Evolutionary conservation across 2,888 invertebrate genomes (phyloP).

Genomic region (Tanypteryx hageni): DNA sequence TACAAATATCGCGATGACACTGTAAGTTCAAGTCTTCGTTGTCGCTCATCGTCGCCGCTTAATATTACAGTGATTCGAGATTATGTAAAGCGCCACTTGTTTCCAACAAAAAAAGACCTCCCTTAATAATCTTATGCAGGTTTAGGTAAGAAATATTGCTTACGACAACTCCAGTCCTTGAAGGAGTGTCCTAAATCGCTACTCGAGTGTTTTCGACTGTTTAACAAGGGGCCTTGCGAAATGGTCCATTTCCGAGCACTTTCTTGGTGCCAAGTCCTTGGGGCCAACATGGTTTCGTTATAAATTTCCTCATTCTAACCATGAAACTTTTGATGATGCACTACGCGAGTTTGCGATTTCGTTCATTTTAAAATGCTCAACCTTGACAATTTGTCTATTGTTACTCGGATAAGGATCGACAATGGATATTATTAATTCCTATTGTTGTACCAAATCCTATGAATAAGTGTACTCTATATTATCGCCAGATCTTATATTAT

Average conservation of each 20-base stretch:
- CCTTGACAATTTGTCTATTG: not conserved
- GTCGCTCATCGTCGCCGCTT: too few species aligned
- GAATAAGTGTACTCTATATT: not conserved
- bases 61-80: too few species aligned
- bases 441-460: not conserved
- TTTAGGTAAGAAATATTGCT: not conserved
- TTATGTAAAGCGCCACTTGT: too few species aligned
- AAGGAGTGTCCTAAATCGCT: not conserved
- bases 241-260: not conserved
- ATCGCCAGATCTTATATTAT: not conserved
- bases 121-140: too few species aligned
- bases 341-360: too few species aligned
- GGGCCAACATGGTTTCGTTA: not conserved
- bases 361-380: not conserved
- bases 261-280: not conserved
- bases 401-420: not conserved
- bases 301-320: not conserved
- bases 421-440: not conserved
- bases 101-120: too few species aligned
- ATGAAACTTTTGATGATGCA: not conserved
- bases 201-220: not conserved
- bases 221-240: slow-evolving; percentile 3
- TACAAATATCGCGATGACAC: too few species aligned
- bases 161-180: not conserved
- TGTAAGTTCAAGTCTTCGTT: too few species aligned